Base-by-base conservation (phyloP, 2,797 vertebrate species). In the Amblyopsis hoosieri region DNA sequence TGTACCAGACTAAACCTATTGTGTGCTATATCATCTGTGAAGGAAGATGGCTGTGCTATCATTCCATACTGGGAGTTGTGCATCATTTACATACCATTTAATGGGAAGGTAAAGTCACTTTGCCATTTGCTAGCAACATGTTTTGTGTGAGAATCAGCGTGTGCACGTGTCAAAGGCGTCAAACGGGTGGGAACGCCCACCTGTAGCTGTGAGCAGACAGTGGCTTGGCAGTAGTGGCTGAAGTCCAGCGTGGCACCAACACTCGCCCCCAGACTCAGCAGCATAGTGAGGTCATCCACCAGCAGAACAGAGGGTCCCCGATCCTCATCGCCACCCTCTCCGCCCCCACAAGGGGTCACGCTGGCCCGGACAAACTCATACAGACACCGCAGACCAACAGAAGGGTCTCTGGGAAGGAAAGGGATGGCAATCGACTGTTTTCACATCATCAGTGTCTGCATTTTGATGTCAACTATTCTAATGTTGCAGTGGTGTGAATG, bases 161-260 rank as follows among this genome's bases (percentile, higher is more conserved):
- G 23, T 29, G 23, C 23, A 29, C 23, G 23, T 29, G 23, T 29
- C 23, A 29, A 29, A 29, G 23, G 23, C 23, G 23, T 29, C 23
- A 29, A 3, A 4, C 23, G 23, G 23, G 37, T 42, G 37, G 9
- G 37, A 42, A 42, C 9, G 3, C 77, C 15, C 7, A 93, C 97
- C 96, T 96, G 84, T 3, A 94, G 75, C 78, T 90, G 84, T 8
- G 78, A 86, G 90, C 95, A 97, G 75, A 98, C 78, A 0, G 64
- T 15, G 1, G 88, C 92, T 17, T 90, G 83, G 90, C 97, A 99
- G 88, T 97, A 98, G 75, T 98, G 96, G 65, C 95, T 81, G 79
- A 98, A 96, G 87, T 98, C 95, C 82, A 97, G 76, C 72, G 94
- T 78, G 0, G 93, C 90, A 46, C 88, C 84, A 0, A 85, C 81